phyloP scores from a whole-genome alignment of 2,888 invertebrate species.

The Urechis unicinctus region DNA sequence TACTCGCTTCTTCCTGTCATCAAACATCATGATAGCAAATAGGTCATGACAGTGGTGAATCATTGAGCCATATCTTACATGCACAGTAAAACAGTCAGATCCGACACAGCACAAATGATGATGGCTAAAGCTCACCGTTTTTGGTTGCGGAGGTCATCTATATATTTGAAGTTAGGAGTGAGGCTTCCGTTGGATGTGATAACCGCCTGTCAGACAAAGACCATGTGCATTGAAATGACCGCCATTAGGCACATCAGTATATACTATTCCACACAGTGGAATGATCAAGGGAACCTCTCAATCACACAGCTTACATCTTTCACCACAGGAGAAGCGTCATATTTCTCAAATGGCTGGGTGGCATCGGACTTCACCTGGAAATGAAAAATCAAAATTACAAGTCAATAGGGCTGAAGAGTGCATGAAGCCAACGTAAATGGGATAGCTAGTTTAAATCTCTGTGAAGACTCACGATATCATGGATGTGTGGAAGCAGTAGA shows the following conservation, averaged over 20 bases:
- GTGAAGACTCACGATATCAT: conserved; percentile 64
- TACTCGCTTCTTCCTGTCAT: conserved; percentile 8
- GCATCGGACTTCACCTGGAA: conserved; percentile 46
- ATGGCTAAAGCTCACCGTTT: conserved; percentile 27
- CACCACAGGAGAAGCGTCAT: conserved; percentile 60
- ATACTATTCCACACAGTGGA: too few relatives aligned
- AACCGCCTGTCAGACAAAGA: conserved; percentile 66
- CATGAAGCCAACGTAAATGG: too few relatives aligned
- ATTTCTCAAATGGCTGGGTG: conserved; percentile 56
- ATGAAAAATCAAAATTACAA: conserved; percentile 1
- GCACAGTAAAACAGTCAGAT: background rate
- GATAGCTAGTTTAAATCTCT: background rate
- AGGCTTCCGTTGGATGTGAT: conserved; percentile 91
- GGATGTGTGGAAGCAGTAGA: conserved; percentile 77
- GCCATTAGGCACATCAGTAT: background rate
- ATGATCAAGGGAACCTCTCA: too few relatives aligned
- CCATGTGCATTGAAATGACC: background rate
- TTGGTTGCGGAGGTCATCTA: conserved; percentile 72
- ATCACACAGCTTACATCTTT: conserved; percentile 60
- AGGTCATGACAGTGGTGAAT: too few relatives aligned
- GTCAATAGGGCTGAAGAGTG: background rate
- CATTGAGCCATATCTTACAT: too few relatives aligned
- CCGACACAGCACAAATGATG: background rate
- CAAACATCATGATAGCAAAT: background rate
- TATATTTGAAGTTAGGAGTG: conserved; percentile 90